These are phyloP conservation scores for Cheirogaleus major DNA, from an alignment of 2,797 vertebrate species.

Conservation along the genomic window DNA sequence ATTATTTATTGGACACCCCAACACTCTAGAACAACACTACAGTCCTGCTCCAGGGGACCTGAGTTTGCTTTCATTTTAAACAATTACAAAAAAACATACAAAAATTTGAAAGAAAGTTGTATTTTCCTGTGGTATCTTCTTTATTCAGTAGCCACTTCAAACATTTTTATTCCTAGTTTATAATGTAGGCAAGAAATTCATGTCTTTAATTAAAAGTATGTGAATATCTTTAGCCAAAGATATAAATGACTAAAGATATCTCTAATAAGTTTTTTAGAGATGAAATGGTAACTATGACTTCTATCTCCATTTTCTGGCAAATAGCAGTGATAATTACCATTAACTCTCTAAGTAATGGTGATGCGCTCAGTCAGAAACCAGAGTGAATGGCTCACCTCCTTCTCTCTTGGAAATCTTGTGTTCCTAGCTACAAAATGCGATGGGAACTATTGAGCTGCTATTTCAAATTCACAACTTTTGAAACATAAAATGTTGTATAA, in stretches of 20 bases:
- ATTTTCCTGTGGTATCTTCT: not conserved
- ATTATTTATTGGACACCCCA: not conserved
- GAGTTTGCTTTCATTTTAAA: slow-evolving; percentile 27
- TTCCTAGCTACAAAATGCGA: not conserved
- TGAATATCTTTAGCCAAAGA: slow-evolving; percentile 20
- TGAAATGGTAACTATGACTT: slow-evolving; percentile 30
- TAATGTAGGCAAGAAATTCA: not conserved
- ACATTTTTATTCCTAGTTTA: slow-evolving; percentile 35
- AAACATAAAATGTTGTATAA: not conserved
- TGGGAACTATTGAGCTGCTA: not conserved
- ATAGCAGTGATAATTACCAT: not conserved
- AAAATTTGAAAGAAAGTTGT: not conserved
- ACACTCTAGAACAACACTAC: not conserved
- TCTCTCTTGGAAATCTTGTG: not conserved
- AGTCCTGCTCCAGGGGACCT: not conserved
- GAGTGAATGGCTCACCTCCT: not conserved
- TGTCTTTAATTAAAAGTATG: not conserved
- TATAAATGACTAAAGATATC: not conserved
- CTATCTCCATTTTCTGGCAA: slow-evolving; percentile 17
- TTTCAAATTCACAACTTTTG: slow-evolving; percentile 40
- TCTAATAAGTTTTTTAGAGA: not conserved
- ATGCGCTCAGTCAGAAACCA: not conserved
- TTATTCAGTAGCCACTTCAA: slow-evolving; percentile 32
- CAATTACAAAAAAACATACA: not conserved
- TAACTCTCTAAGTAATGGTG: slow-evolving; percentile 1